Base-by-base conservation (phyloP, 2,888 invertebrate species). In the Eupelmus urozonus region DNA sequence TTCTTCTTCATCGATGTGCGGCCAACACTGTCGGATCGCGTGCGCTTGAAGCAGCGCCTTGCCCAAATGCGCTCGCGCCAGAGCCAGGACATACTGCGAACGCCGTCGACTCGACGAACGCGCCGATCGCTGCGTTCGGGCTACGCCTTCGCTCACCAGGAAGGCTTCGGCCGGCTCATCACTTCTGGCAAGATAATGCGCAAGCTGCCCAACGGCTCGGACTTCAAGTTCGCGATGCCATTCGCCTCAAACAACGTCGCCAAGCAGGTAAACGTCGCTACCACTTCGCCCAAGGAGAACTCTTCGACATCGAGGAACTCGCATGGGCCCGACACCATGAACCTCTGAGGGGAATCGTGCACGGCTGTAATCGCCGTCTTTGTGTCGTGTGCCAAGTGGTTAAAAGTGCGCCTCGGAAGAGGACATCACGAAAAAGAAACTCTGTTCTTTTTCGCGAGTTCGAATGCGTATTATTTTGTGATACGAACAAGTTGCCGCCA, bases 71-170 rank as follows among this genome's bases (percentile, higher is more conserved):
- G 94, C 66, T 92, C 93, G 4, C 91, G 94, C 59, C 93, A 94
- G 83, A 95, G 95, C 81, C 94, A 95, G 83, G 95, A 96, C 86
- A 94, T 95, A 73, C 92, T 95, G 79, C 93, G 97, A 83, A 96
- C 96, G 81, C 95, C 97, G 40, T 96, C 97, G 65, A 95, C 97
- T 0, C 93, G 97, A 78, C 94, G 97, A 85, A 96, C 96, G 78
- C 92, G 98, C 49, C 94, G 97, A 85, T 98, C 97, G 40, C 93
- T 98, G 81, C 95, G 98, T 76, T 98, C 98, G 13, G 98, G 99
- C 75, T 98, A 99, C 91, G 99, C 99, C 11, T 99, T 99, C 91
- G 97, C 99, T 76, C 99, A 99, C 91, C 97, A 98, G 88, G 97
- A 97, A 92, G 98, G 98, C 84, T 98, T 98, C 90, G 98, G 98